These are phyloP conservation scores for Anneissia japonica DNA, from an alignment of 35 echinoderm and acorn worm genomes.

Conservation along the genomic window DNA sequence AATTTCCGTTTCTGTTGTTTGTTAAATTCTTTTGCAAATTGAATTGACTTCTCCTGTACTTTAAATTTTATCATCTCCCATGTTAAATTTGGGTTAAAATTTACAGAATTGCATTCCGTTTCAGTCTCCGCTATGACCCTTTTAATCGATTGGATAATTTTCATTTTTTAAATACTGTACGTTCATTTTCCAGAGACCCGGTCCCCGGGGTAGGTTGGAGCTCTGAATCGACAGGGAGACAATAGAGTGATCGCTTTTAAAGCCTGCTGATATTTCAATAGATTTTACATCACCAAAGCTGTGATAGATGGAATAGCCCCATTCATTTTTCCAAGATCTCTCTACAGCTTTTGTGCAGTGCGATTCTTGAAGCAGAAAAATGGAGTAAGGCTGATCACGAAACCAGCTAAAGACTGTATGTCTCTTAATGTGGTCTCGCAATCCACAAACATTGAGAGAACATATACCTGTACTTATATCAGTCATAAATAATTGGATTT, in stretches of 20 bases:
- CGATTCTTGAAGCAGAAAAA: background rate
- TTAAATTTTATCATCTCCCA: background rate
- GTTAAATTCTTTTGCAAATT: background rate
- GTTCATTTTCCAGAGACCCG: background rate
- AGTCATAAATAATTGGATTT: background rate
- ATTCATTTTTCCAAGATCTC: background rate
- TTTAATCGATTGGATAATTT: too few relatives aligned
- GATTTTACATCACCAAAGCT: background rate
- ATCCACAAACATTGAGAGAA: background rate
- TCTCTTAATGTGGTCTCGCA: background rate
- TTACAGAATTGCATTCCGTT: too few relatives aligned
- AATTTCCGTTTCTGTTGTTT: too few relatives aligned
- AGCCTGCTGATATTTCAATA: background rate
- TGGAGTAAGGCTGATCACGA: background rate
- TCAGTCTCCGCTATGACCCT: too few relatives aligned
- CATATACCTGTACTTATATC: background rate
- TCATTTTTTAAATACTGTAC: too few relatives aligned
- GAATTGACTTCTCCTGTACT: background rate
- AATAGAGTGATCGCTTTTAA: background rate
- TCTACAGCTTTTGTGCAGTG: background rate
- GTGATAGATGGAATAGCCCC: background rate
- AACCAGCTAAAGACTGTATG: background rate
- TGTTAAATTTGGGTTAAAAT: background rate
- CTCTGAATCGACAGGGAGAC: background rate
- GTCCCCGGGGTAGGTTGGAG: background rate